phyloP scores from a whole-genome alignment of 2,113 vertebrate genomes.

The Delphinapterus leucas region DNA sequence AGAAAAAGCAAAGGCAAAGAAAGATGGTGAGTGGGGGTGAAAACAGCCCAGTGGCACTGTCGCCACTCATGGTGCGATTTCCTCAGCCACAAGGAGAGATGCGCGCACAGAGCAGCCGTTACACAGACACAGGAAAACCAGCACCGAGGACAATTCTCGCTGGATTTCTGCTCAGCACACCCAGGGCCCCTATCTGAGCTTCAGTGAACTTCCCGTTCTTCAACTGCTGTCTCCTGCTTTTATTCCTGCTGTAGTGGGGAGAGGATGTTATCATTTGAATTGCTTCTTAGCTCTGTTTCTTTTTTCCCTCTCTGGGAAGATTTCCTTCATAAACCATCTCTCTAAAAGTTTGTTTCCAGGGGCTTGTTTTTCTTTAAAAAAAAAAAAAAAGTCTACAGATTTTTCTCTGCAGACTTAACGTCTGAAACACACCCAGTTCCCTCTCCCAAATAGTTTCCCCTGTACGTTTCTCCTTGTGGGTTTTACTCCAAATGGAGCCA shows the following conservation, averaged over 20 bases:
- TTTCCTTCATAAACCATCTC: constrained; percentile 40
- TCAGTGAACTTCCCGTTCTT: accelerated
- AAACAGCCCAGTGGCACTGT: accelerated
- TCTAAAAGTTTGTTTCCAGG: constrained; percentile 51
- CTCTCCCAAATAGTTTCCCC: constrained; percentile 63
- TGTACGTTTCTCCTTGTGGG: constrained; percentile 64
- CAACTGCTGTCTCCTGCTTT: neutral
- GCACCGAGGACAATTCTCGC: accelerated
- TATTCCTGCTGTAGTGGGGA: neutral
- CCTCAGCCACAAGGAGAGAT: neutral
- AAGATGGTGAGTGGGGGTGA: accelerated
- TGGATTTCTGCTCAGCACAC: neutral
- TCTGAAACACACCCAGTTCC: constrained; percentile 72
- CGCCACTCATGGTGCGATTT: accelerated
- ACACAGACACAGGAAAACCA: neutral
- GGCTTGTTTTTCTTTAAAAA: constrained; percentile 59
- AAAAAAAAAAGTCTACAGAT: constrained; percentile 48
- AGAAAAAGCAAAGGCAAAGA: neutral
- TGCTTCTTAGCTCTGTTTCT: constrained; percentile 3
- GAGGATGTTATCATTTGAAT: neutral
- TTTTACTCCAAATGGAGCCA: constrained; percentile 54
- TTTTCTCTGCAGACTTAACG: constrained; percentile 70
- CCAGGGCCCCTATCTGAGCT: neutral
- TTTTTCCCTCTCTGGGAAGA: constrained; percentile 45
- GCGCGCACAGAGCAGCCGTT: neutral